phyloP scores from a whole-genome alignment of 2,888 invertebrate species.

The Amphipyra tragopoginis region DNA sequence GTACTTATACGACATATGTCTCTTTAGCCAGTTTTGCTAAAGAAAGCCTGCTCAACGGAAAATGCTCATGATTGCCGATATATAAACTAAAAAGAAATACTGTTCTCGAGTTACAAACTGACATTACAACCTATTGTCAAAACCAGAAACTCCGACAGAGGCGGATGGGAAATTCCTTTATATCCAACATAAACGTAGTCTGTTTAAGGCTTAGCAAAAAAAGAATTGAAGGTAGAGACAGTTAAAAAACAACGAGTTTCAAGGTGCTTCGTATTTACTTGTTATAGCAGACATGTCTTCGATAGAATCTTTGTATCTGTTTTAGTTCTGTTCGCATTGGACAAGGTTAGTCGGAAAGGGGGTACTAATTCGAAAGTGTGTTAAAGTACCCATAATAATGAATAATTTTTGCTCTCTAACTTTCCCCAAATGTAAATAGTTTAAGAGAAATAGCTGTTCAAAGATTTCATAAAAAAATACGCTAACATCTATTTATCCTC shows the following conservation, averaged over 20 bases:
- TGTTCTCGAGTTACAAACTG: constrained; percentile 13
- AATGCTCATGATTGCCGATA: constrained; percentile 21
- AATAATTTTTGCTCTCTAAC: too few species aligned
- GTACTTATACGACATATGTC: not conserved
- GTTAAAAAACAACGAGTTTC: not conserved
- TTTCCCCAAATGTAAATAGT: too few species aligned
- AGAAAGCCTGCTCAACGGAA: constrained; percentile 13
- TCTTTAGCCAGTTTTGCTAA: not conserved
- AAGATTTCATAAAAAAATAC: too few species aligned
- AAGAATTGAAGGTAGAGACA: constrained; percentile 1
- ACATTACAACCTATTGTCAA: constrained; percentile 40
- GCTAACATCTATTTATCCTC: too few species aligned
- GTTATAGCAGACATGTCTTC: not conserved
- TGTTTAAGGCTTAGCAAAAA: constrained; percentile 13
- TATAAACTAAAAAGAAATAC: constrained; percentile 22
- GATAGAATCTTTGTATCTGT: not conserved
- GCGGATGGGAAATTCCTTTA: constrained; percentile 26
- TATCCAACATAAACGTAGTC: constrained; percentile 15
- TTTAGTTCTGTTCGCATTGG: not conserved
- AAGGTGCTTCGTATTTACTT: constrained; percentile 3
- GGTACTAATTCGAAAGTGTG: too few species aligned
- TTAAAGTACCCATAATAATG: too few species aligned
- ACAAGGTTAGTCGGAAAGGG: too few species aligned
- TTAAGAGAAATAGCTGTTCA: too few species aligned
- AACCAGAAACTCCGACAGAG: constrained; percentile 29